Percentiles rank a stretch among this genome's conserved stretches.
phyloP scores from a whole-genome alignment of 2,797 vertebrate genomes.

The Glossophaga mutica region DNA sequence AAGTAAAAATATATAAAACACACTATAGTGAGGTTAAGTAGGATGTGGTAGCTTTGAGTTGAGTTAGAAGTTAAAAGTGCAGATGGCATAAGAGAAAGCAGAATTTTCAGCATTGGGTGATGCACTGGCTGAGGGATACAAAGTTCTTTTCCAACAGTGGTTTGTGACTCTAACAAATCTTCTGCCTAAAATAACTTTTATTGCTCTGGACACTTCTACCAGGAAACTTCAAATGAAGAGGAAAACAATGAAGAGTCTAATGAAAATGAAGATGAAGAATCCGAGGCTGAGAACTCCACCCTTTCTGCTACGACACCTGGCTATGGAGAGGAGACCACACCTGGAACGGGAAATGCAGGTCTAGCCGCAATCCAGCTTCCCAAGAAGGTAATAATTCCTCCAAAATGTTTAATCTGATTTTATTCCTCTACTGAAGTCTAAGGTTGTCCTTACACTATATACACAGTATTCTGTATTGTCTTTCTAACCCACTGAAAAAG shows the following conservation, averaged over 20 bases:
- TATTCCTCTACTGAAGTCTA: not conserved
- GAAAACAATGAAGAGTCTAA: conserved; percentile 66
- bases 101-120: not conserved
- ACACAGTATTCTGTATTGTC: not conserved
- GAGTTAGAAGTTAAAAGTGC: not conserved
- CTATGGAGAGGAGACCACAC: conserved; percentile 31
- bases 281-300: conserved; percentile 54
- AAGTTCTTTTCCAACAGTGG: not conserved
- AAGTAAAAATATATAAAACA: not conserved
- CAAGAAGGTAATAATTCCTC: conserved; percentile 61
- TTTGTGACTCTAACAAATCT: not conserved
- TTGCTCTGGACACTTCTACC: not conserved
- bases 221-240: conserved; percentile 78
- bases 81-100: not conserved
- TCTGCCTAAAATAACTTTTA: not conserved
- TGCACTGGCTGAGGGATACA: not conserved
- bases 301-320: not conserved
- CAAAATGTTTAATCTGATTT: not conserved
- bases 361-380: conserved; percentile 57
- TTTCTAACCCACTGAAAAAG: not conserved
- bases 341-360: not conserved
- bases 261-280: conserved; percentile 64
- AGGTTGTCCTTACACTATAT: not conserved
- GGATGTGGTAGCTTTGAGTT: not conserved
- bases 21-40: not conserved